Evolutionary conservation across 2,113 vertebrate species (phyloP).

Genomic region (Irena cyanogastra): DNA sequence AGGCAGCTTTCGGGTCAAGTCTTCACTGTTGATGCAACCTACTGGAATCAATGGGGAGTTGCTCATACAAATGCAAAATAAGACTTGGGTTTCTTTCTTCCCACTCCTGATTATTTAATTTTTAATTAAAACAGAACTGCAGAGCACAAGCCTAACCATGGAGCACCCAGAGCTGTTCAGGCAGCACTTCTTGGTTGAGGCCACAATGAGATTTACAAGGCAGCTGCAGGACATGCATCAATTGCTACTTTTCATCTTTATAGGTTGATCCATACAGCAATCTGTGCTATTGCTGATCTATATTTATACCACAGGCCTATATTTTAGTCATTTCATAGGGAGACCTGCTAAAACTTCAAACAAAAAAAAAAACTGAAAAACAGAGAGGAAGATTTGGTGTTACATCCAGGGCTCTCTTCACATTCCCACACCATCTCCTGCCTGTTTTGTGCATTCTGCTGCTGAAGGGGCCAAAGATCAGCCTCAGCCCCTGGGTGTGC

Average conservation of each 20-base stretch:
- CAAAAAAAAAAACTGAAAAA: neutral
- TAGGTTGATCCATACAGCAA: neutral
- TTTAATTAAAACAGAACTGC: neutral
- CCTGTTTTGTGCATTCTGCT: neutral
- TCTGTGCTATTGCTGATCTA: conserved; percentile 31
- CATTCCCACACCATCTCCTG: neutral
- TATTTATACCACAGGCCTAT: conserved; percentile 4
- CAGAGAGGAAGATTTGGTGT: neutral
- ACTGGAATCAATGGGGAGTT: neutral
- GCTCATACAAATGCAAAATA: neutral
- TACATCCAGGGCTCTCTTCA: neutral
- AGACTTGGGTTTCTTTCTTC: neutral
- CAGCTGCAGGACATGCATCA: neutral
- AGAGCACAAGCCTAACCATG: neutral
- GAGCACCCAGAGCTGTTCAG: neutral
- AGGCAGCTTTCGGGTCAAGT: neutral
- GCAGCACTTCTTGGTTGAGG: neutral
- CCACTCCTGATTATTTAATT: neutral
- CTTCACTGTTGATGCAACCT: neutral
- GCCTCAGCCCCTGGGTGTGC: neutral
- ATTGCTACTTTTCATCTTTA: conserved; percentile 3
- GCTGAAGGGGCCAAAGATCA: neutral
- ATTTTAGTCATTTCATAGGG: conserved; percentile 5
- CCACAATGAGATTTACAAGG: neutral
- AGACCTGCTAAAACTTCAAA: neutral